A percentile compares a stretch with the other conserved stretches of the same genome.
phyloP scores from a whole-genome alignment of 35 echinoderm and acorn worm species.

The Apostichopus parvimensis region DNA sequence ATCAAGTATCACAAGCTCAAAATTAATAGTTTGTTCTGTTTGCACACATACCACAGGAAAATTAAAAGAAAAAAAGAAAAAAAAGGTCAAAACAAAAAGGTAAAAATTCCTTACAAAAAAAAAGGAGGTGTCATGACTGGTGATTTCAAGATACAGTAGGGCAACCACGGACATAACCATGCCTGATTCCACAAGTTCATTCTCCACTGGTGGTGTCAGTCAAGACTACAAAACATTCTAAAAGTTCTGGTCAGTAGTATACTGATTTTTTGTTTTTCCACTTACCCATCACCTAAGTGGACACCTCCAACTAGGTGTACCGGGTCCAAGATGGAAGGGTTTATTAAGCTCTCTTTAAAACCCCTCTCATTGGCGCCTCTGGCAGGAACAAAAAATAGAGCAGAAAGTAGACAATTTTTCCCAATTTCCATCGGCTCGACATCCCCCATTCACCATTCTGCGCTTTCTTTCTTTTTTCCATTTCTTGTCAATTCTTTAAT shows the following conservation, averaged over 20 bases:
- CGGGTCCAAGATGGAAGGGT: constrained; percentile 3
- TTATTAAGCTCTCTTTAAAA: constrained; percentile 45
- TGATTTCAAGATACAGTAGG: constrained; percentile 57
- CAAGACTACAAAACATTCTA: constrained; percentile 56
- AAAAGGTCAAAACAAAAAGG: constrained; percentile 12
- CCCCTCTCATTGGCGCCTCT: constrained; percentile 52
- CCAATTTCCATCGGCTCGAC: not conserved
- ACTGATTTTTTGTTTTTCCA: constrained; percentile 2
- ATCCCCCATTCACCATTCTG: too few species aligned
- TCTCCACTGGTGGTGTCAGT: constrained; percentile 52
- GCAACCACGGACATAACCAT: constrained; percentile 49
- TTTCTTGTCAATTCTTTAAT: too few species aligned
- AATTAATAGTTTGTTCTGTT: constrained; percentile 4
- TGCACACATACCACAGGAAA: constrained; percentile 15
- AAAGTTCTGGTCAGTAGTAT: constrained; percentile 48
- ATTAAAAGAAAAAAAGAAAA: constrained; percentile 20
- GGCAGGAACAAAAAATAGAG: constrained; percentile 65
- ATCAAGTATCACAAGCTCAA: constrained; percentile 25
- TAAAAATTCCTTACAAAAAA: constrained; percentile 1
- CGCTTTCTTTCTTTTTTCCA: too few species aligned
- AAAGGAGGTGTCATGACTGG: constrained; percentile 37
- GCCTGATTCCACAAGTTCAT: constrained; percentile 56
- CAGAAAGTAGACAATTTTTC: constrained; percentile 33
- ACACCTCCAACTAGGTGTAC: constrained; percentile 48
- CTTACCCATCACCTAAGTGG: constrained; percentile 63